A percentile compares a stretch with the other conserved stretches of the same genome.
phyloP scores from a whole-genome alignment of 2,113 vertebrate genomes.

The Corydoras maculifer region DNA sequence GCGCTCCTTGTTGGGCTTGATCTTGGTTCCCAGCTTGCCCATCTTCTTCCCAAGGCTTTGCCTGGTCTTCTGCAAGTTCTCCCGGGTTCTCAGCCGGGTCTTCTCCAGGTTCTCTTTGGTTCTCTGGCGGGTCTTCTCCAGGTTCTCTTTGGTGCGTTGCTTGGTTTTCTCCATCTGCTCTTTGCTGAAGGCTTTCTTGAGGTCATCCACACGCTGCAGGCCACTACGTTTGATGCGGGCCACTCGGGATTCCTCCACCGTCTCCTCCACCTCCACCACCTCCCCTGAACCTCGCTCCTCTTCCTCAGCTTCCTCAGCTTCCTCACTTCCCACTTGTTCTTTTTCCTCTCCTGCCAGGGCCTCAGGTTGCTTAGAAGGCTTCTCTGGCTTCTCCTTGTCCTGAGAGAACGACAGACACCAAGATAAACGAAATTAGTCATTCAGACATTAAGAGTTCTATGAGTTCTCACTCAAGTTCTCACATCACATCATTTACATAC shows the following conservation, averaged over 20 bases:
- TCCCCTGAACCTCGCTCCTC: constrained; percentile 78
- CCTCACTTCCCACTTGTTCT: constrained; percentile 59
- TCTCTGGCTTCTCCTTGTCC: constrained; percentile 56
- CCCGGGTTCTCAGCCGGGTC: constrained; percentile 82
- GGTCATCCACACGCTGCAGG: constrained; percentile 84
- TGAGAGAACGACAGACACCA: background rate
- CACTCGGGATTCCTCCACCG: constrained; percentile 87
- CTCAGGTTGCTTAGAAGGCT: constrained; percentile 68
- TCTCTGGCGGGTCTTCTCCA: constrained; percentile 89
- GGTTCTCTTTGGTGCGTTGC: constrained; percentile 84
- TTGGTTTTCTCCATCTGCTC: constrained; percentile 89
- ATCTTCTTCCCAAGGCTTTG: constrained; percentile 91
- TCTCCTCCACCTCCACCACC: constrained; percentile 90
- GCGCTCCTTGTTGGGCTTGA: constrained; percentile 84
- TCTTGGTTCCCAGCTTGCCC: constrained; percentile 85
- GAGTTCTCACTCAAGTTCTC: too few species aligned
- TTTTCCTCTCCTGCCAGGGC: constrained; percentile 55
- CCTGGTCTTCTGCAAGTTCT: constrained; percentile 93
- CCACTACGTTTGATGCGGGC: constrained; percentile 85
- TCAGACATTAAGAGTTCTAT: too few species aligned
- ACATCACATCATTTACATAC: too few species aligned
- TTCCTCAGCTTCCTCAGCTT: background rate
- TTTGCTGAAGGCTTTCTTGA: constrained; percentile 96
- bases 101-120: constrained; percentile 93
- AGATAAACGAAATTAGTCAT: background rate